A percentile compares a stretch with the other conserved stretches of the same genome.
Conservation (phyloP, 2,888 invertebrate genomes). For the Pristionchus mayeri region DNA sequence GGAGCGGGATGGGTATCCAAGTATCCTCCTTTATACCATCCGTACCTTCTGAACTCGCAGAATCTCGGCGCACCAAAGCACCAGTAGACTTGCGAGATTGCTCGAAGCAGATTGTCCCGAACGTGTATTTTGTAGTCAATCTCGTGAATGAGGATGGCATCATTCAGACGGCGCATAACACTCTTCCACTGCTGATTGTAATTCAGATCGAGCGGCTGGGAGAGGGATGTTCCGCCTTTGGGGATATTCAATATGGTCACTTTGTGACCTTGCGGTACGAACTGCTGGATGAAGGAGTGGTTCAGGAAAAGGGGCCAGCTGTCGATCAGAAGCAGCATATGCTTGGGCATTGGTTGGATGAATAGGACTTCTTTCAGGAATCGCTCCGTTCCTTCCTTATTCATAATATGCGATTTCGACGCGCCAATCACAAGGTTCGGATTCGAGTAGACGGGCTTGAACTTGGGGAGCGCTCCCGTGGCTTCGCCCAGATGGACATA, state of each 20-base stretch:
- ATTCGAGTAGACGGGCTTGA: neutral
- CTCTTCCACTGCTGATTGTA: neutral
- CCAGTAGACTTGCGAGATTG: conserved; percentile 34
- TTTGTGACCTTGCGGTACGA: neutral
- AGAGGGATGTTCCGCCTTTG: neutral
- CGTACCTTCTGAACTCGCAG: neutral
- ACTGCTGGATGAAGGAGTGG: neutral
- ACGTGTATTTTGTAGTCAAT: neutral
- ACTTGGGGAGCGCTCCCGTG: neutral
- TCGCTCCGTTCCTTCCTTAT: neutral
- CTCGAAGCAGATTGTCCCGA: neutral
- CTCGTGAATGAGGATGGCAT: neutral
- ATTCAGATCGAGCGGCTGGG: conserved; percentile 23
- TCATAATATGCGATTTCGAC: neutral
- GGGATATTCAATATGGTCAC: neutral
- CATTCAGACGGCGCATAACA: neutral
- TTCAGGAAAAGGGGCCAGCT: neutral
- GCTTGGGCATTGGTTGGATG: neutral
- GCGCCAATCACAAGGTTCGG: neutral
- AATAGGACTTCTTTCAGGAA: neutral
- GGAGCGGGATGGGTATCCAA: neutral
- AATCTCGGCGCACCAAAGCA: neutral
- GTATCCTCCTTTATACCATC: neutral
- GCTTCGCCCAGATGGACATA: conserved; percentile 2
- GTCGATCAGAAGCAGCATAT: neutral